Base-by-base conservation (phyloP, 2,797 vertebrate species). In the Cynopterus sphinx region DNA sequence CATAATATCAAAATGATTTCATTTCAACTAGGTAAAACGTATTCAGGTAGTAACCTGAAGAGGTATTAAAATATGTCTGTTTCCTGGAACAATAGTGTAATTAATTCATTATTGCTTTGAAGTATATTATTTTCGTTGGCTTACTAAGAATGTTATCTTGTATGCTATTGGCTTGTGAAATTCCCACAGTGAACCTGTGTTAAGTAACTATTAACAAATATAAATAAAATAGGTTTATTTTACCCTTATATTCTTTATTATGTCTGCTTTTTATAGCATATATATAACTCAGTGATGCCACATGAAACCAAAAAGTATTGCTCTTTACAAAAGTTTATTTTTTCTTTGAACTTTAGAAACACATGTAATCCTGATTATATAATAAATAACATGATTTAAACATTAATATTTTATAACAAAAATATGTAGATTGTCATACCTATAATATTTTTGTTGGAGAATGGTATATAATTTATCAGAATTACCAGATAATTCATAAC, bases 1-100 rank as follows among this genome's bases (percentile, higher is more conserved):
- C 91, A 91, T 97, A 96, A 87, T 96, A 79, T 94, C 93, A 41
- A 96, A 90, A 78, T 96, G 81, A 91, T 91, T 97, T 97, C 84
- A 96, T 84, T 96, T 94, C 41, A 82, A 0, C n/a, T 87, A 95
- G 90, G 88, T 96, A 96, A 97, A 97, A 95, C 96, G 17, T 71
- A 70, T 93, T 33, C 33, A 33, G 33, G 33, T 33, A 33, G 33
- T 33, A 33, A 33, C 43, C 79, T 97, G 81, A 93, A 93, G 65
- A 78, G 78, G 89, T 96, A 96, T 63, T 96, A 96, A 70, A 89
- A 17, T 90, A 94, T 81, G 2, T 84, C 94, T 51, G 24, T 90
- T 96, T 41, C 41, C 31, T 63, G 19, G n/a, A 49, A 65, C 8
- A 83, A 26, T 63, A 46, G 6, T 63, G 4, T 63, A 49, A 81